phyloP scores from a whole-genome alignment of 2,888 invertebrate genomes.

The Nomada fabriciana region DNA sequence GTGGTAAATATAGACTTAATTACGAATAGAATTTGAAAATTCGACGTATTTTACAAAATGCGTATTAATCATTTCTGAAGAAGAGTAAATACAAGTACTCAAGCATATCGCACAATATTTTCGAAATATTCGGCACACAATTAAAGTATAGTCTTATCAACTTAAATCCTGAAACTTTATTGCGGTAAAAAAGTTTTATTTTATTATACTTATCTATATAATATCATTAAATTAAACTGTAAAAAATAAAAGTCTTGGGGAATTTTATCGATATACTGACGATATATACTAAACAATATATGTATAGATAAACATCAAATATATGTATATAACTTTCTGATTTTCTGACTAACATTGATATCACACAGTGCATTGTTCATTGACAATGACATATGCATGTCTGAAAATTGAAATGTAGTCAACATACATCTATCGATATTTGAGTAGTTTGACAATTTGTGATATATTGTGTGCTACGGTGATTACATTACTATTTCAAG shows the following conservation, averaged over 20 bases:
- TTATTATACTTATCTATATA: constrained; percentile 39
- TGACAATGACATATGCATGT: constrained; percentile 7
- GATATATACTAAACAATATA: constrained; percentile 31
- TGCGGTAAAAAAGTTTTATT: constrained; percentile 44
- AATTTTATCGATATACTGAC: constrained; percentile 14
- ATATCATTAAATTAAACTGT: constrained; percentile 34
- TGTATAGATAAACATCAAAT: constrained; percentile 17
- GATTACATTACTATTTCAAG: constrained; percentile 31
- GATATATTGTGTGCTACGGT: constrained; percentile 23
- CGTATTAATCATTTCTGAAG: constrained; percentile 10
- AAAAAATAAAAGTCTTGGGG: constrained; percentile 42
- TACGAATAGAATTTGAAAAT: constrained; percentile 24
- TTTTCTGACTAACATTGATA: constrained; percentile 36
- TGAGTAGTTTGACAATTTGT: constrained; percentile 31
- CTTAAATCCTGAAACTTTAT: constrained; percentile 31
- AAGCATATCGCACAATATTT: constrained; percentile 21
- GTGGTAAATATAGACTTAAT: not conserved
- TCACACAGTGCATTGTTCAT: constrained; percentile 28
- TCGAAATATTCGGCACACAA: constrained; percentile 28
- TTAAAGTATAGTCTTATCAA: constrained; percentile 39
- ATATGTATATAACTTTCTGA: constrained; percentile 1
- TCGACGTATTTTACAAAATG: constrained; percentile 13
- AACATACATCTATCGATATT: constrained; percentile 23
- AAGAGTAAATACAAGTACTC: constrained; percentile 19
- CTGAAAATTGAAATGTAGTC: constrained; percentile 19